phyloP scores from a whole-genome alignment of 2,113 vertebrate species.

The Misgurnus mizolepis region DNA sequence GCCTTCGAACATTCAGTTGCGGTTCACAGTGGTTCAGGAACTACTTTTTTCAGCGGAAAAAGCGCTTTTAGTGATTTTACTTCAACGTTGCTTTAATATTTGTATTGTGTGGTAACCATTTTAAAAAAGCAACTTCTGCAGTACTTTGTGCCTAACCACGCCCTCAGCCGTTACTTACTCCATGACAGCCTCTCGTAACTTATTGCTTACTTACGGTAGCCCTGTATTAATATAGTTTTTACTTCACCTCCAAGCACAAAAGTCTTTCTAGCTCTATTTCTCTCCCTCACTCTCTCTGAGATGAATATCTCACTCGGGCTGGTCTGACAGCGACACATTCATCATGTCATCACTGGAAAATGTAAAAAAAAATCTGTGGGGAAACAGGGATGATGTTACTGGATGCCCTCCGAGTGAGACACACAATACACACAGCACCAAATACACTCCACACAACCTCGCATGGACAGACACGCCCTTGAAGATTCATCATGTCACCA shows the following conservation, averaged over 20 bases:
- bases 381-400: slow-evolving; percentile 64
- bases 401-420: slow-evolving; percentile 57
- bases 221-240: not conserved
- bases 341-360: slow-evolving; percentile 69
- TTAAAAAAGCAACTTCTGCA: too few species aligned
- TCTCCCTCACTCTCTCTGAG: slow-evolving; percentile 50
- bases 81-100: too few species aligned
- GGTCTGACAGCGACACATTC: slow-evolving; percentile 66
- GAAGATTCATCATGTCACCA: slow-evolving; percentile 63
- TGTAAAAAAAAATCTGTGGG: slow-evolving; percentile 51
- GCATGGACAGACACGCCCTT: slow-evolving; percentile 39
- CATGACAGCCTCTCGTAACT: too few species aligned
- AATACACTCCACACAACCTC: slow-evolving; percentile 31
- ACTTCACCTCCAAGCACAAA: slow-evolving; percentile 15
- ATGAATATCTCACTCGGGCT: slow-evolving; percentile 59
- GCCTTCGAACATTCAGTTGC: too few species aligned
- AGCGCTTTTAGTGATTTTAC: too few species aligned
- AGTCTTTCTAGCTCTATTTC: slow-evolving; percentile 27
- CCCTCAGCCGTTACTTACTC: too few species aligned
- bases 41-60: too few species aligned
- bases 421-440: slow-evolving; percentile 40
- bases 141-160: too few species aligned
- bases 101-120: too few species aligned
- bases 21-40: too few species aligned
- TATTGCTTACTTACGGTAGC: not conserved